Evolutionary conservation across 2,113 vertebrate species (phyloP).

Genomic region (Panurus biarmicus): DNA sequence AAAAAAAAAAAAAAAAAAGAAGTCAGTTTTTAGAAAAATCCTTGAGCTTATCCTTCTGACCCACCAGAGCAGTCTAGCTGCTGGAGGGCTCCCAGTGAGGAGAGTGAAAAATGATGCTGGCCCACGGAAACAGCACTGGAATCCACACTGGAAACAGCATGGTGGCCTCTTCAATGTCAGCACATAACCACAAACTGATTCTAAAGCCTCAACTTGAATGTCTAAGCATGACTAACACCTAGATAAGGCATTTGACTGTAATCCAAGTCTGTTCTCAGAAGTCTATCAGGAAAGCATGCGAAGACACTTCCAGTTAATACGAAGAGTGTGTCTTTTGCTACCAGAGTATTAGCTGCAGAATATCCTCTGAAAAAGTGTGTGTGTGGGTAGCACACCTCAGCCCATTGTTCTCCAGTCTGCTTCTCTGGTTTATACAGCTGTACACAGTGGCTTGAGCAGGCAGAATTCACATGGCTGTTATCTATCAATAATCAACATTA

Average conservation of each 20-base stretch:
- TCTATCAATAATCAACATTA: background rate
- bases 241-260: background rate
- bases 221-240: background rate
- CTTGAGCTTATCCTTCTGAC: background rate
- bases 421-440: slow-evolving; percentile 12
- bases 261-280: background rate
- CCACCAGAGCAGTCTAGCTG: background rate
- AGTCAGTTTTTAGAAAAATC: background rate
- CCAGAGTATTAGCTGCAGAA: background rate
- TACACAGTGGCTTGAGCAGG: background rate
- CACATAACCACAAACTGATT: background rate
- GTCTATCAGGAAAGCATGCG: background rate
- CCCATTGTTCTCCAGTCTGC: background rate
- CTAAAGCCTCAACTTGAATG: background rate
- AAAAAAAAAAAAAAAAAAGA: background rate
- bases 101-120: background rate
- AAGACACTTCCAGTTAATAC: background rate
- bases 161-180: background rate
- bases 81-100: background rate
- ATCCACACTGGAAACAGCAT: background rate
- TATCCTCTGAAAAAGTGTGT: background rate
- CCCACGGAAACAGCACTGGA: background rate
- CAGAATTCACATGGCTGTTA: background rate
- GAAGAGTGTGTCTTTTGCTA: background rate
- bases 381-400: background rate